Base-by-base conservation (phyloP, 2,113 vertebrate genomes). In the Phylloscopus whistleri region DNA sequence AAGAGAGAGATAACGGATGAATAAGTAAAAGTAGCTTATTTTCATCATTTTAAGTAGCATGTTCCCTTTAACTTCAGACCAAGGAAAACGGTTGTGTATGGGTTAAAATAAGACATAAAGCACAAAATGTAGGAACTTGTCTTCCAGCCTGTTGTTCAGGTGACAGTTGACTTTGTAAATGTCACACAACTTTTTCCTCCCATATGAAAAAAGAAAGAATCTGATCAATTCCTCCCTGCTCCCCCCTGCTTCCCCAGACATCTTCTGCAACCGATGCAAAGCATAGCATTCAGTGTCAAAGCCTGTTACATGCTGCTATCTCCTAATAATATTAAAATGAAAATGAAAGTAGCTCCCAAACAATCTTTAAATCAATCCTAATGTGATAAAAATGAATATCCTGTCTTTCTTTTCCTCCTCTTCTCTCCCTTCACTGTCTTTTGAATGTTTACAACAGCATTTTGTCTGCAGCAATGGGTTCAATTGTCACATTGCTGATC, bases 281-380 rank as follows among this genome's bases (percentile, higher is more conserved):
- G 96, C 89, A 91, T 84, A 96, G 81, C 95, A 96, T 95, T 92
- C 94, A 84, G 81, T 98, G 97, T 98, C 97, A 98, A 97, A 96
- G 92, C 78, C 97, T 97, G 97, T 98, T 98, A 98, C 79, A 95
- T 97, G 94, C 81, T 97, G 63, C 94, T 94, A 96, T 96, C 91
- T 95, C 96, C 96, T 98, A 98, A 98, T 98, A 96, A 95, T 97
- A 98, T 98, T 98, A 98, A 96, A 97, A 98, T 97, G 97, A 98
- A 98, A 98, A 98, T 97, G 97, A 98, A 98, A 96, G 97, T 94
- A 93, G 70, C 97, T 97, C 94, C 93, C 96, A 97, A 98, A 97
- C 96, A 97, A 97, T 97, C 97, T 96, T 97, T 96, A 95, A 97
- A 98, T 98, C 97, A 85, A 98, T 98, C 88, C 94, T 98, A 98